Percentiles rank a stretch among this genome's conserved stretches.
These are phyloP conservation scores for Poeciliopsis presidionis DNA, from an alignment of 2,797 vertebrate genomes.

Conservation along the genomic window DNA sequence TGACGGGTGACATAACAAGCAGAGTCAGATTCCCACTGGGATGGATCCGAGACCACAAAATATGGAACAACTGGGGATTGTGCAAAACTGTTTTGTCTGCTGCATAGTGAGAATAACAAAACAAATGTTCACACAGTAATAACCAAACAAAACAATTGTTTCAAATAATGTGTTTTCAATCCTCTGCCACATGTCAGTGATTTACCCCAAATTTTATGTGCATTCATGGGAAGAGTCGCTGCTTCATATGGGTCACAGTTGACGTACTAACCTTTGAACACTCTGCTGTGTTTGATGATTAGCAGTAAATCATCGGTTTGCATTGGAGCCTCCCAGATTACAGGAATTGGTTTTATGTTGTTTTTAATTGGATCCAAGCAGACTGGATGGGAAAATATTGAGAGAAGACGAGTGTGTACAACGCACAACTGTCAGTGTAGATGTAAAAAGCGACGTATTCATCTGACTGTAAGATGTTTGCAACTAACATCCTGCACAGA, in stretches of 20 bases:
- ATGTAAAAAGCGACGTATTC: conserved; percentile 33
- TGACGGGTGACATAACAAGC: conserved; percentile 46
- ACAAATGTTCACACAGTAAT: conserved; percentile 32
- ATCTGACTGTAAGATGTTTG: conserved; percentile 20
- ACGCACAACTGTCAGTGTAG: conserved; percentile 27
- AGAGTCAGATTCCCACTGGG: conserved; percentile 50
- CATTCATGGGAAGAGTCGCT: conserved; percentile 56
- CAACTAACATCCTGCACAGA: conserved; percentile 1
- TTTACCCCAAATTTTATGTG: conserved; percentile 40
- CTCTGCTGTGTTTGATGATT: conserved; percentile 51
- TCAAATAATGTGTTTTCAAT: conserved; percentile 43
- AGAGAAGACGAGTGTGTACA: conserved; percentile 35
- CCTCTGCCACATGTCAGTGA: conserved; percentile 45
- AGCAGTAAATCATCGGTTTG: conserved; percentile 64
- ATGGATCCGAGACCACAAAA: conserved; percentile 48
- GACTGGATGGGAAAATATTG: conserved; percentile 44
- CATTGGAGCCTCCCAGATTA: conserved; percentile 45
- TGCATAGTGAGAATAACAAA: conserved; percentile 33
- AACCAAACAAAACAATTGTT: conserved; percentile 57
- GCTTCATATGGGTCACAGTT: conserved; percentile 27
- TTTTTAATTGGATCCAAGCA: conserved; percentile 69
- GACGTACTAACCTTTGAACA: conserved; percentile 26
- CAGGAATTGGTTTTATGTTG: conserved; percentile 61
- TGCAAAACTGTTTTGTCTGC: conserved; percentile 56
- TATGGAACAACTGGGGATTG: conserved; percentile 52